Percentiles rank a stretch among this genome's conserved stretches.
Conservation (phyloP, 2,797 vertebrate genomes). For the Aratinga solstitialis region DNA sequence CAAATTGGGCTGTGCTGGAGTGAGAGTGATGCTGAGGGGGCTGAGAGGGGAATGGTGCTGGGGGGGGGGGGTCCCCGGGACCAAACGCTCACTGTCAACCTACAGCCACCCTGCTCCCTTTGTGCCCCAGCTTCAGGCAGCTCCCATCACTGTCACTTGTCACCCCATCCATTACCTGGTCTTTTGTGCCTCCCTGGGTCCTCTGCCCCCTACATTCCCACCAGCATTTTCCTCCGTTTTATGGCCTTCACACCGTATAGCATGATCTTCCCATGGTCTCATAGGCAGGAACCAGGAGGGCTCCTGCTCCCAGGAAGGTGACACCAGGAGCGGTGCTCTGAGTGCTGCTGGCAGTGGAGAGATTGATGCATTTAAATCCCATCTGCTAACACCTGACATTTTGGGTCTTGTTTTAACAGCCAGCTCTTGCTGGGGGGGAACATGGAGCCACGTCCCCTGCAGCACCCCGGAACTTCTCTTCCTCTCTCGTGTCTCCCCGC, state of each 20-base stretch:
- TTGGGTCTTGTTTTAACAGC: not conserved
- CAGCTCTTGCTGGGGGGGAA: not conserved
- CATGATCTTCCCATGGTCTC: accelerated
- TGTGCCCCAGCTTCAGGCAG: not conserved
- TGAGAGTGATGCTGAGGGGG: not conserved
- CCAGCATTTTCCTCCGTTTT: not conserved
- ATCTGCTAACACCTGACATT: not conserved
- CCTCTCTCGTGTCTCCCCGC: not conserved
- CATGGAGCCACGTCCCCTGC: accelerated
- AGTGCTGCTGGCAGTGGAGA: not conserved
- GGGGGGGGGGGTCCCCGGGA: too few species aligned
- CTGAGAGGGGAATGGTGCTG: not conserved
- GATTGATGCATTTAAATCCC: not conserved
- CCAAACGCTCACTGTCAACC: not conserved
- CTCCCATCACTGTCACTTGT: not conserved
- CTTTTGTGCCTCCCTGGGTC: not conserved
- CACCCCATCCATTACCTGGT: not conserved
- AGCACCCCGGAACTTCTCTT: not conserved
- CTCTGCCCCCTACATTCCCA: not conserved
- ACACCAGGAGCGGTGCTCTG: accelerated
- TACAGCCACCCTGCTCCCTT: not conserved
- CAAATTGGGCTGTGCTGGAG: not conserved
- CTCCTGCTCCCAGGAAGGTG: not conserved
- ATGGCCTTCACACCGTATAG: not conserved
- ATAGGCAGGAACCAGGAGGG: not conserved